Base-by-base conservation (phyloP, 2,797 vertebrate genomes). In the Notolepis coatsorum region DNA sequence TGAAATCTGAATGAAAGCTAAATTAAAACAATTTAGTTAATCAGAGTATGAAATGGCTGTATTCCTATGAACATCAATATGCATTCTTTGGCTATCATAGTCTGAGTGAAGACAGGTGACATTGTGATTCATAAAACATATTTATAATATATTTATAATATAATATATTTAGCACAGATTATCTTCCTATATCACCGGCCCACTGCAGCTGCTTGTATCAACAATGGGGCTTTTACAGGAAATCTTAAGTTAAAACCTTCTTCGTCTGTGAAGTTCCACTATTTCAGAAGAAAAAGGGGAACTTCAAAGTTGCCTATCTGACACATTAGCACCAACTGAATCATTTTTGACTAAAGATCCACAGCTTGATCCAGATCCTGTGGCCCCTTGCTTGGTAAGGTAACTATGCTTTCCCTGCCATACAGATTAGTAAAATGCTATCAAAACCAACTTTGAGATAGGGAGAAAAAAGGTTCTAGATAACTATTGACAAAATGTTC, bases 221-320 rank as follows among this genome's bases (percentile, higher is more conserved):
- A 66, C 39, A 38, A 24, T 10, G 2, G 0, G n/a, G 10, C 7
- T 42, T 65, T 68, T 20, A 83, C 79, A 73, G 78, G 84, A 86
- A 85, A 75, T 52, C 27, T 50, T 67, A 9, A 20, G 7, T 68
- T 79, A 77, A 57, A 31, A 46, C n/a, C 24, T 8, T 10, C 64
- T 73, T 69, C 28, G 39, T 53, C 25, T 33, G 33, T 28, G n/a
- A 59, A 66, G 35, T 82, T 86, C 60, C 77, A 79, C 37, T 23
- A 72, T 87, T 85, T 80, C 58, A 67, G 6, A 38, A n/a, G n/a
- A 87, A 78, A 56, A 56, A 84, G 64, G 63, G 89, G 88, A 91
- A 85, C 65, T 83, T 56, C 8, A 28, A 28, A 2, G 12, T 78
- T 70, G 42, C 25, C n/a, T 51, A 21, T 24, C 4, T 46, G 20